Conservation (phyloP, 23 tunicate species). For the Pegea sp. region DNA sequence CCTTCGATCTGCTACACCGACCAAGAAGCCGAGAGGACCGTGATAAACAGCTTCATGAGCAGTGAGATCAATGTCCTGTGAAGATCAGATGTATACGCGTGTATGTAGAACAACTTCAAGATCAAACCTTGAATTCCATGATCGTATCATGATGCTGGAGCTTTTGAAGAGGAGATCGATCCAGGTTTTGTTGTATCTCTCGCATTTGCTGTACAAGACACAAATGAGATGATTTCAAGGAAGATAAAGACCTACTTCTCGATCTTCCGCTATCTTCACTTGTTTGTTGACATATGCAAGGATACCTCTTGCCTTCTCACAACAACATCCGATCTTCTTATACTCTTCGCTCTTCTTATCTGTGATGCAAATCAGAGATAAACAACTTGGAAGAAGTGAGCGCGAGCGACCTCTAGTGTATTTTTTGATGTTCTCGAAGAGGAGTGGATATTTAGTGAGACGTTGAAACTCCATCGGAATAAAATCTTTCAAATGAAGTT, state of each 20-base stretch:
- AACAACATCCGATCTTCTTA: constrained; percentile 15
- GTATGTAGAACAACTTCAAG: not conserved
- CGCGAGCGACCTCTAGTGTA: constrained; percentile 67
- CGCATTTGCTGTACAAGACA: constrained; percentile 32
- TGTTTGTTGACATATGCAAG: constrained; percentile 59
- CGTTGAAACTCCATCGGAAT: constrained; percentile 80
- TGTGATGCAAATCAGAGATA: constrained; percentile 1
- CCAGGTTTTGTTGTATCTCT: constrained; percentile 59
- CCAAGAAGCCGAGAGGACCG: constrained; percentile 36
- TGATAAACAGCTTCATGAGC: constrained; percentile 23
- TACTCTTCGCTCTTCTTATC: constrained; percentile 41
- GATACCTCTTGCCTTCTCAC: constrained; percentile 37
- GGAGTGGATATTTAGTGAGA: constrained; percentile 62
- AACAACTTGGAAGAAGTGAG: too few species aligned
- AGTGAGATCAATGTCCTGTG: constrained; percentile 45
- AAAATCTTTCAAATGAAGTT: constrained; percentile 66
- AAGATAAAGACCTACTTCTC: constrained; percentile 12
- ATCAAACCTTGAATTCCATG: constrained; percentile 27
- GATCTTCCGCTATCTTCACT: constrained; percentile 75
- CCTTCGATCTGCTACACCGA: constrained; percentile 29
- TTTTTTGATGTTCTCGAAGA: constrained; percentile 59
- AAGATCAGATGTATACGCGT: not conserved
- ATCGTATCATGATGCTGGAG: constrained; percentile 11
- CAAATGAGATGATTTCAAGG: not conserved
- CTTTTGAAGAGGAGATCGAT: constrained; percentile 25